A percentile compares a stretch with the other conserved stretches of the same genome.
Evolutionary conservation across 2,113 vertebrate species (phyloP).

Genomic region (Plestiodon gilberti): DNA sequence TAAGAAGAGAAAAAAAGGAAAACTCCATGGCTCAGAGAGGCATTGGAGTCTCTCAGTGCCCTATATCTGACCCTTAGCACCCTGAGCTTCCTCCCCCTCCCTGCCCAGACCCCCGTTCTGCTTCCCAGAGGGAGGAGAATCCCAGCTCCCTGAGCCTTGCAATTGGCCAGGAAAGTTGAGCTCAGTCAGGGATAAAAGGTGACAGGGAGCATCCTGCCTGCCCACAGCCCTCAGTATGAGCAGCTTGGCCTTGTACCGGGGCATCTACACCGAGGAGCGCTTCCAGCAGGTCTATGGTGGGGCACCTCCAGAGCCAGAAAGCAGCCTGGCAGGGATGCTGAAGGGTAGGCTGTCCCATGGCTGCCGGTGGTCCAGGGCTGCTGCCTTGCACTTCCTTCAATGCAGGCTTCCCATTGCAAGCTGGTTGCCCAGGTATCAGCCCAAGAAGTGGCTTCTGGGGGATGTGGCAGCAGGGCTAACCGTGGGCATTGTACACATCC

Average conservation of each 20-base stretch:
- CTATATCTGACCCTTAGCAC: neutral
- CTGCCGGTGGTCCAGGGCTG: slow-evolving; percentile 75
- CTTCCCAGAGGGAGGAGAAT: slow-evolving; percentile 1
- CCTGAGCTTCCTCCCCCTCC: slow-evolving; percentile 20
- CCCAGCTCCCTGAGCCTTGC: neutral
- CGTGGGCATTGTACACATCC: slow-evolving; percentile 90
- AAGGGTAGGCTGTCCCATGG: slow-evolving; percentile 35
- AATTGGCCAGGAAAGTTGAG: slow-evolving; percentile 1
- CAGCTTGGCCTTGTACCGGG: slow-evolving; percentile 82
- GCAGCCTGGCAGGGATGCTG: slow-evolving; percentile 2
- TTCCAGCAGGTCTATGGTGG: slow-evolving; percentile 82
- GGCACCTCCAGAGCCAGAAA: slow-evolving; percentile 49
- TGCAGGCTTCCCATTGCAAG: slow-evolving; percentile 81
- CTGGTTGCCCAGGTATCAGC: slow-evolving; percentile 87
- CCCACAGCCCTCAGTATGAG: slow-evolving; percentile 73
- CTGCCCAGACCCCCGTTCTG: neutral
- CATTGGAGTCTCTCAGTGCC: neutral
- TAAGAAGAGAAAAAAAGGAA: neutral
- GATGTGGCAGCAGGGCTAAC: slow-evolving; percentile 88
- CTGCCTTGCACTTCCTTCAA: slow-evolving; percentile 76
- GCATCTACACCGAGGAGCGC: slow-evolving; percentile 83
- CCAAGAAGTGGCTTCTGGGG: slow-evolving; percentile 87
- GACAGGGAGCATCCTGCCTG: slow-evolving; percentile 17
- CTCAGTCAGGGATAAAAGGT: slow-evolving; percentile 18
- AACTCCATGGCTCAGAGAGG: neutral